Evolutionary conservation across 2,797 vertebrate genomes (phyloP).

Genomic region (Aselliscus stoliczkanus): DNA sequence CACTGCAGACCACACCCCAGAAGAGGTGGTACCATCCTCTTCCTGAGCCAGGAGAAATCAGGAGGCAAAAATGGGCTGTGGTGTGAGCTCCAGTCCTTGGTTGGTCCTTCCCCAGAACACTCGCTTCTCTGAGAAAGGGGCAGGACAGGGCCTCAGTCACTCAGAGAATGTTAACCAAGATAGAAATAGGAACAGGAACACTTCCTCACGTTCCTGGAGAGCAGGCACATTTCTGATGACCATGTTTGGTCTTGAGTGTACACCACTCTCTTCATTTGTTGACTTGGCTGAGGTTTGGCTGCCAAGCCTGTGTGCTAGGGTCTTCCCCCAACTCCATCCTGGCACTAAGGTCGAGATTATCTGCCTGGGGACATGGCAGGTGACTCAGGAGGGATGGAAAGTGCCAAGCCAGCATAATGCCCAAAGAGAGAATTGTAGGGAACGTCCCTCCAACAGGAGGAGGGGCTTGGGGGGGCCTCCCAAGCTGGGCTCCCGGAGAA

Average conservation of each 20-base stretch:
- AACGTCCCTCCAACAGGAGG: not conserved
- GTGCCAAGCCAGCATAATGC: not conserved
- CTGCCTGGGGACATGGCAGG: not conserved
- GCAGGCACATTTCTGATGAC: slow-evolving; percentile 48
- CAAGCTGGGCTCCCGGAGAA: not conserved
- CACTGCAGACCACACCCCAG: not conserved
- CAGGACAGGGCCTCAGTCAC: not conserved
- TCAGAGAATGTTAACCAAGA: slow-evolving; percentile 1
- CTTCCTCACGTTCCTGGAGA: slow-evolving; percentile 35
- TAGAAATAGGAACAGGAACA: not conserved
- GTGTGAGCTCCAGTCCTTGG: not conserved
- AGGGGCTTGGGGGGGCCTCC: not conserved
- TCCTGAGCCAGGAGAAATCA: not conserved
- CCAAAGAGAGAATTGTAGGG: slow-evolving; percentile 28
- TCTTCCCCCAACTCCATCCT: slow-evolving; percentile 1
- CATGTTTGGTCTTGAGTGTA: slow-evolving; percentile 30
- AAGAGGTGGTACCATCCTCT: not conserved
- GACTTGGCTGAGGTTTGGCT: slow-evolving; percentile 30
- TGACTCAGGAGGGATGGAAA: not conserved
- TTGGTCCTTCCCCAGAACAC: not conserved
- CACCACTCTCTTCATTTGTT: slow-evolving; percentile 17
- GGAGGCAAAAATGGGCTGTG: not conserved
- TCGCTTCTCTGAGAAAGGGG: not conserved
- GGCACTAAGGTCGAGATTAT: not conserved
- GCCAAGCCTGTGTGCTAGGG: not conserved